These are phyloP conservation scores for Muscidifurax raptorellus DNA, from an alignment of 1,140 invertebrate genomes.

Conservation along the genomic window DNA sequence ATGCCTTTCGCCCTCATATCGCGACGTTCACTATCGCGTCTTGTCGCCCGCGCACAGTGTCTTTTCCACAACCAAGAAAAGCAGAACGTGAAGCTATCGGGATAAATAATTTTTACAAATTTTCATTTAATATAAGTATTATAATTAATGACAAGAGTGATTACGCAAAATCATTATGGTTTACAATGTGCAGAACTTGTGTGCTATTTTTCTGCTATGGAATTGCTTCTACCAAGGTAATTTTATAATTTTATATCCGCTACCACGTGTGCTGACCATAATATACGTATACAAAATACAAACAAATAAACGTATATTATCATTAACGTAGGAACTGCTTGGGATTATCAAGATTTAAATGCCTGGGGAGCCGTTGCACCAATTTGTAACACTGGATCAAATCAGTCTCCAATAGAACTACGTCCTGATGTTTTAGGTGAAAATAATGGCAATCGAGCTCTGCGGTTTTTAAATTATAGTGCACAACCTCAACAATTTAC, in stretches of 20 bases:
- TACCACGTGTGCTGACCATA: too few species aligned
- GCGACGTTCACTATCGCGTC: not conserved
- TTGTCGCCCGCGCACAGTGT: not conserved
- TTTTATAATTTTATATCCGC: too few species aligned
- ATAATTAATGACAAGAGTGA: not conserved
- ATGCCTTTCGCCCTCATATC: not conserved
- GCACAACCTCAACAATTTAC: not conserved
- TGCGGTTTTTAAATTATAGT: conserved; percentile 8
- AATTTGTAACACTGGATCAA: not conserved
- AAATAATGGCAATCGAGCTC: not conserved
- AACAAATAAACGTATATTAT: not conserved
- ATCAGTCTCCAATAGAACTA: conserved; percentile 24
- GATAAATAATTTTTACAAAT: too few species aligned
- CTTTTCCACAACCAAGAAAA: not conserved
- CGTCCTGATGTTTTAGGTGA: not conserved
- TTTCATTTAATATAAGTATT: not conserved
- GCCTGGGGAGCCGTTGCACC: not conserved
- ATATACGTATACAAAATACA: too few species aligned
- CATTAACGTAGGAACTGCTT: not conserved
- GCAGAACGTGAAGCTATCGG: not conserved
- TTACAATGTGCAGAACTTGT: not conserved
- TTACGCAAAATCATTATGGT: not conserved
- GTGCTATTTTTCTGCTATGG: not conserved
- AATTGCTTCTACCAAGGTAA: not conserved
- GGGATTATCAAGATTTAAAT: conserved; percentile 1